Percentiles rank a stretch among this genome's conserved stretches.
These are phyloP conservation scores for Oreochromis tanganicae DNA, from an alignment of 2,113 vertebrate species.

Conservation along the genomic window DNA sequence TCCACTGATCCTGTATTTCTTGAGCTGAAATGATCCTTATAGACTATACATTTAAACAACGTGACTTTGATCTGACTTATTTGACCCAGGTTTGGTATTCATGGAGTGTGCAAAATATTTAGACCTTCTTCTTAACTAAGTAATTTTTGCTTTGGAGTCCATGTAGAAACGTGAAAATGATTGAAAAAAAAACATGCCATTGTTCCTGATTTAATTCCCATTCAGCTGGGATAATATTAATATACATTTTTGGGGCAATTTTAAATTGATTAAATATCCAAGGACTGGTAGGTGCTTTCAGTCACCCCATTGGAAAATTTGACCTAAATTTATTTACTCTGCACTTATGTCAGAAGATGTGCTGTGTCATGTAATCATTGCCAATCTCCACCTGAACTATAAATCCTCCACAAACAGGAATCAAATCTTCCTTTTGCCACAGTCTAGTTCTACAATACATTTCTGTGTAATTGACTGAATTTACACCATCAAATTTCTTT, in stretches of 20 bases:
- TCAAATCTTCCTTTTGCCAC: neutral
- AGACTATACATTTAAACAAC: neutral
- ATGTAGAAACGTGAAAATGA: neutral
- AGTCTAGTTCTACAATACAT: neutral
- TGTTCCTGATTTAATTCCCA: neutral
- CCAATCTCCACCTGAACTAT: neutral
- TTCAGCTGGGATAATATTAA: neutral
- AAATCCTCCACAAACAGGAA: neutral
- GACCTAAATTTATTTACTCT: neutral
- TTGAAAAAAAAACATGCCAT: fast-evolving
- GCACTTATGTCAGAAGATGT: neutral
- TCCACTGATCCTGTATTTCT: neutral
- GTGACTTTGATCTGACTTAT: neutral
- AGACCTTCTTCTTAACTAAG: neutral
- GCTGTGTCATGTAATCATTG: neutral
- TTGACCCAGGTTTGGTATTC: neutral
- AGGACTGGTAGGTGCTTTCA: neutral
- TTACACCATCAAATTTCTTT: neutral
- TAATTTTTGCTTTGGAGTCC: neutral
- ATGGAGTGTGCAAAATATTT: neutral
- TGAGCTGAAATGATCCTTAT: neutral
- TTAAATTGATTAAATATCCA: neutral
- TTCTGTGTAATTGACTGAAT: neutral
- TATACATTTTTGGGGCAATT: neutral
- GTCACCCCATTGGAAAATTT: neutral